Base-by-base conservation (phyloP, 2,888 invertebrate species). In the Mallateleia sp. region DNA sequence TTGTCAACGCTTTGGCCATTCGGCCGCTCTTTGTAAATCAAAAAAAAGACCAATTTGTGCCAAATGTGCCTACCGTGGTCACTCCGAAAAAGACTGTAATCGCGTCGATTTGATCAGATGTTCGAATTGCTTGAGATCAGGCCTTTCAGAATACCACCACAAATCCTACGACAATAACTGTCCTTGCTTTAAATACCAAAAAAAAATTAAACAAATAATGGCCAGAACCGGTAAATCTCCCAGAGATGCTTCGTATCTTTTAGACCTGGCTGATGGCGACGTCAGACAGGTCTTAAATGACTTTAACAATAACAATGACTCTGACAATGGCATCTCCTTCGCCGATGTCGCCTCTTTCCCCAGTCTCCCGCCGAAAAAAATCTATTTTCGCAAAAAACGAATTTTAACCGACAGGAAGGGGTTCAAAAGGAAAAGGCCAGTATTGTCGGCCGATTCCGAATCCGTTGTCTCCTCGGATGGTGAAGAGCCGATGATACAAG, bases 1-100 rank as follows among this genome's bases (percentile, higher is more conserved):
- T 15, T 58, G 25, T n/a, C 58, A 58, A 28, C 25, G 58, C 8
- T 58, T 58, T 28, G 58, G 58, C 2, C 58, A 58, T n/a, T 25
- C 58, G 3, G 6, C 58, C 6, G n/a, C 9, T n/a, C 28, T 58
- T 7, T 58, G 58, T n/a, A 58, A 58, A 28, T 15, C 6, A 14
- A 58, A 28, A 28, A 58, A 58, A 28, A 11, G 2, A 14, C 3
- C n/a, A 7, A 28, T 58, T 58, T 58, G 58, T 28, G 7, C 58
- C 8, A 58, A 28, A 28, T 58, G 58, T 20, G 58, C 20, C 5
- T 4, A 58, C 4, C 25, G n/a, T 2, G 58, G 58, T 7, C 32
- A 58, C n/a, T 14, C 25, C 11, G 25, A 14, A 6, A 14, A 6
- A 28, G 15, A 58, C n/a, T 58, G 58, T n/a, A 28, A 25, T 28